Evolutionary conservation across 2,888 invertebrate species (phyloP), one percentile per base, ranked within the genome.

Genomic region (Capitulum mitella): DNA sequence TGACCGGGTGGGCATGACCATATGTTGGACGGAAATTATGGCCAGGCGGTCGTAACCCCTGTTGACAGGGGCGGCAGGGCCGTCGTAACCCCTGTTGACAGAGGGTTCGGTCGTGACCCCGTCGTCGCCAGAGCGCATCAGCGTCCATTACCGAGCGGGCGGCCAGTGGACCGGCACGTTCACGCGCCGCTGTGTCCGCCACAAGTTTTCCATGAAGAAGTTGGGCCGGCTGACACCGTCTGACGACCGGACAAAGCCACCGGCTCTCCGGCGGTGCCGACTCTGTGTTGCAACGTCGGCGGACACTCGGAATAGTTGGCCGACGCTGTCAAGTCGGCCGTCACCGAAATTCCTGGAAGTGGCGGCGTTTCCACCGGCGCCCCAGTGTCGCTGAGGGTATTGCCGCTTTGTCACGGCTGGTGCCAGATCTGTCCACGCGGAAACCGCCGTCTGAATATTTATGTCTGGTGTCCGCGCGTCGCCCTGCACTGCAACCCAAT

Each of bases 161-260:
- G n/a, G n/a, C 29, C n/a, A 29, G 58, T 29, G 58, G n/a, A n/a
- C n/a, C n/a, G n/a, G 58, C 54, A 54, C 58, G n/a, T 58, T 58
- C 58, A 58, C 58, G 58, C 58, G 58, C n/a, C 58, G n/a, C 58
- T 58, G 58, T 58, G 58, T 29, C n/a, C 58, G 58, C 29, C 29
- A n/a, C 58, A 58, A 58, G n/a, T 58, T 58, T 54, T 58, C 58
- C 58, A 58, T 58, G 58, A 58, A 58, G 14, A 58, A 58, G n/a
- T 58, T 58, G n/a, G 26, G 58, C 58, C 58, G 58, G 3, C 58
- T n/a, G n/a, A 43, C 29, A 10, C n/a, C 3, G n/a, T n/a, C 58
- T 12, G 58, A n/a, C 58, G 8, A 8, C 58, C 26, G 29, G n/a
- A 58, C 58, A 58, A 58, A 58, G 58, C n/a, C 58, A 8, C n/a